A percentile compares a stretch with the other conserved stretches of the same genome.
phyloP scores from a whole-genome alignment of 2,113 vertebrate genomes.

The Podarcis raffonei region DNA sequence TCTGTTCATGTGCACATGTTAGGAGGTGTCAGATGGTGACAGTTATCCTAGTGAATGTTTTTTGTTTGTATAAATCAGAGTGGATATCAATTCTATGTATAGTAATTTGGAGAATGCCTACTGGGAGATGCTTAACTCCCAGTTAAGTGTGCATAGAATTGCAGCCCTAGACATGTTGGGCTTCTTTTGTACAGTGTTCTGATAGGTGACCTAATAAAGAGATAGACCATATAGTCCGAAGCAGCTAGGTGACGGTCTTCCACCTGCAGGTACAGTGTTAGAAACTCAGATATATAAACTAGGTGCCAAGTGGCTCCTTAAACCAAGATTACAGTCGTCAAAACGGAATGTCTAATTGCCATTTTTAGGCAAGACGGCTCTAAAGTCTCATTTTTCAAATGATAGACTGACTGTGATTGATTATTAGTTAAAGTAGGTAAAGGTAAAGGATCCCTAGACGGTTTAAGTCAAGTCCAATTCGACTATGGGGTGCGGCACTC shows the following conservation, averaged over 20 bases:
- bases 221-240: neutral
- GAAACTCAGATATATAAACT: too few relatives aligned
- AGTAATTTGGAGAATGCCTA: neutral
- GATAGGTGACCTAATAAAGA: neutral
- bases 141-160: neutral
- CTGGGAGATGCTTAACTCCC: neutral
- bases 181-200: neutral
- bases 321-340: too few relatives aligned
- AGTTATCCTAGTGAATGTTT: neutral
- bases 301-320: too few relatives aligned
- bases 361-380: too few relatives aligned
- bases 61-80: neutral
- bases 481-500: too few relatives aligned
- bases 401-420: too few relatives aligned
- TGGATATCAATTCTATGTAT: neutral
- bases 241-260: neutral
- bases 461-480: too few relatives aligned
- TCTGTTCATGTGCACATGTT: neutral
- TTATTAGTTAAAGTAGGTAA: too few relatives aligned
- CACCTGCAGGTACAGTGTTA: too few relatives aligned
- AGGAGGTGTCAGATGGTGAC: neutral
- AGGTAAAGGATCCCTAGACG: too few relatives aligned
- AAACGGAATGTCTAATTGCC: too few relatives aligned
- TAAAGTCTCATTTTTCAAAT: too few relatives aligned
- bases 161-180: neutral